These are phyloP conservation scores for Cabera pusaria DNA, from an alignment of 2,888 invertebrate species.

Conservation along the genomic window DNA sequence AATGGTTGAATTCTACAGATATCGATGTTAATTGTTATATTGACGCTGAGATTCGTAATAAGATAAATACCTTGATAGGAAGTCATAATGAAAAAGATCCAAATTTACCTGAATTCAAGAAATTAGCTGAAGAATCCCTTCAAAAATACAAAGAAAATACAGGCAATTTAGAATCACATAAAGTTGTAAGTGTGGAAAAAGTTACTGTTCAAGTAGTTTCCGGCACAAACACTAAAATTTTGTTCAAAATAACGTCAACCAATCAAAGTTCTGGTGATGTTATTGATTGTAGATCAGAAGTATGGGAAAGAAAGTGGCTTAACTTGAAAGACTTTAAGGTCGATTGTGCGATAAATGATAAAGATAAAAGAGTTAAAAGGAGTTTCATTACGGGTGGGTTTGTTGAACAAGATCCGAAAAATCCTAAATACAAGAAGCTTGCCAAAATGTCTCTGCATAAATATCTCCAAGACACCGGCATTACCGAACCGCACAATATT, in stretches of 20 bases:
- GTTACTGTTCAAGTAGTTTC: conserved; percentile 38
- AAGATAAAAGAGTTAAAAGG: conserved; percentile 6
- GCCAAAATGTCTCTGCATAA: conserved; percentile 36
- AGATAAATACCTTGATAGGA: too few species aligned
- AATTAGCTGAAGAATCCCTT: conserved; percentile 39
- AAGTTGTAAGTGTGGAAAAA: conserved; percentile 26
- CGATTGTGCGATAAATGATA: conserved; percentile 25
- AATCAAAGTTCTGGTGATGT: conserved; percentile 10
- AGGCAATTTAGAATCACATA: conserved; percentile 19
- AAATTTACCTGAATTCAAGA: conserved; percentile 33
- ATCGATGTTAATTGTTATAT: conserved; percentile 37
- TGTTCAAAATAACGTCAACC: conserved; percentile 26
- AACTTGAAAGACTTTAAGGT: conserved; percentile 38
- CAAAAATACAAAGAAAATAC: conserved; percentile 31
- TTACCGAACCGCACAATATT: conserved; percentile 18
- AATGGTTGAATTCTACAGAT: conserved; percentile 33
- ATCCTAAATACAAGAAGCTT: conserved; percentile 30
- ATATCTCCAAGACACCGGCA: conserved; percentile 23
- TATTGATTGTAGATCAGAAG: conserved; percentile 38
- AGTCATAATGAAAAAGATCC: conserved; percentile 24
- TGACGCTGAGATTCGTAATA: too few species aligned
- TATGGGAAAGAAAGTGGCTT: conserved; percentile 43
- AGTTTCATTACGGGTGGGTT: conserved; percentile 30
- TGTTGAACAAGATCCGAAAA: conserved; percentile 25
- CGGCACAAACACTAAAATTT: conserved; percentile 33